Evolutionary conservation across 2,888 invertebrate genomes (phyloP).

Genomic region (Atrina japonica): DNA sequence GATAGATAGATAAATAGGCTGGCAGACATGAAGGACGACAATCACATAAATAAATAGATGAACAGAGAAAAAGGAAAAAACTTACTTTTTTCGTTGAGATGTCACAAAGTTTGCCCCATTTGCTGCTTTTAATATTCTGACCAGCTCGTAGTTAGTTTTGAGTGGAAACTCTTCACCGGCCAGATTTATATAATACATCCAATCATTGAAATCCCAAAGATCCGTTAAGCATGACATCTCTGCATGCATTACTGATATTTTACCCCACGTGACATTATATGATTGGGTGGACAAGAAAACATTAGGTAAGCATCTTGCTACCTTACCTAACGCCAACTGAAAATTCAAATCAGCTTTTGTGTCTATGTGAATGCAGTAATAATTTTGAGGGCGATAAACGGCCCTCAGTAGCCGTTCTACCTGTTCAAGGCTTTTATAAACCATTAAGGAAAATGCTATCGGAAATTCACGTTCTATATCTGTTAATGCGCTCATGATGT

Average conservation of each 20-base stretch:
- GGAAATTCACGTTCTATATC: constrained; percentile 66
- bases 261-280: constrained; percentile 68
- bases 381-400: constrained; percentile 77
- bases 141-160: constrained; percentile 75
- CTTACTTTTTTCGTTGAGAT: constrained; percentile 58
- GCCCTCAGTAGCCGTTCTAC: constrained; percentile 71
- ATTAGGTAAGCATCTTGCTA: constrained; percentile 72
- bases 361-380: constrained; percentile 78
- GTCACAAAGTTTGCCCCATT: constrained; percentile 75
- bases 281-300: constrained; percentile 66
- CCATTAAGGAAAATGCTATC: constrained; percentile 71
- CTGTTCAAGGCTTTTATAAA: constrained; percentile 72
- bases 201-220: constrained; percentile 57
- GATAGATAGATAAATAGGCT: no score
- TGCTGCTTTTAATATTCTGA: constrained; percentile 68
- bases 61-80: no score
- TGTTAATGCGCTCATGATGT: constrained; percentile 58
- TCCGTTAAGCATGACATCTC: constrained; percentile 74
- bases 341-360: constrained; percentile 56
- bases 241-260: constrained; percentile 69
- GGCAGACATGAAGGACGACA: neutral
- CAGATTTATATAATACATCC: constrained; percentile 77
- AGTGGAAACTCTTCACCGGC: constrained; percentile 76
- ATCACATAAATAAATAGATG: neutral
- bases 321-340: constrained; percentile 52